These are phyloP conservation scores for Lathamus discolor DNA, from an alignment of 2,113 vertebrate species.

Conservation along the genomic window DNA sequence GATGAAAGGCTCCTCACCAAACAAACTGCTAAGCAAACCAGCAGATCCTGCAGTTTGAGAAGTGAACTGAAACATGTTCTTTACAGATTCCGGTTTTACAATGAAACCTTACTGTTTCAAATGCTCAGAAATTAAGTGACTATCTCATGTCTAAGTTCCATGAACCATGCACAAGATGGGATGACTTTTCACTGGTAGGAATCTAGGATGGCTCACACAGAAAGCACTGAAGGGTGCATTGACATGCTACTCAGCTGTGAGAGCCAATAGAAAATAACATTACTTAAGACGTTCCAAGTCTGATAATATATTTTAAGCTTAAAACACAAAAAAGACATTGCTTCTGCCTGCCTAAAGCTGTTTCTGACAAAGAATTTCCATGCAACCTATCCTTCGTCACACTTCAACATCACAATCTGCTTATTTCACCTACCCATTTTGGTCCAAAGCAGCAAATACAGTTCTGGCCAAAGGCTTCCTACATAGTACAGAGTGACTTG, in stretches of 20 bases:
- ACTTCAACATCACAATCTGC: neutral
- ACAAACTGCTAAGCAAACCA: neutral
- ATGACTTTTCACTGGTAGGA: neutral
- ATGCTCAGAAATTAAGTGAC: neutral
- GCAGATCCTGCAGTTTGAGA: neutral
- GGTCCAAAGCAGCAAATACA: neutral
- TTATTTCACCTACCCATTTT: neutral
- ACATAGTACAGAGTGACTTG: neutral
- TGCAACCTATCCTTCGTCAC: neutral
- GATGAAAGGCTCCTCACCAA: neutral
- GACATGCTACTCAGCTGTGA: neutral
- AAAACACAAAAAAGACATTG: neutral
- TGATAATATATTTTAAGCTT: neutral
- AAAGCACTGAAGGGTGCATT: neutral
- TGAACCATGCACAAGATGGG: rapidly evolving
- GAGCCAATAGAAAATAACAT: neutral
- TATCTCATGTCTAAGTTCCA: neutral
- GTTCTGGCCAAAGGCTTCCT: neutral
- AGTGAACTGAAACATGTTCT: neutral
- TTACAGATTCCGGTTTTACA: neutral
- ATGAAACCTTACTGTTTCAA: neutral
- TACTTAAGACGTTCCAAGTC: neutral
- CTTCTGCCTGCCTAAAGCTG: neutral
- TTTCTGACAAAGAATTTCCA: neutral
- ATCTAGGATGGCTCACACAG: neutral